Evolutionary conservation across 2,113 vertebrate genomes (phyloP).

Genomic region (Nothobranchius kuhntae): DNA sequence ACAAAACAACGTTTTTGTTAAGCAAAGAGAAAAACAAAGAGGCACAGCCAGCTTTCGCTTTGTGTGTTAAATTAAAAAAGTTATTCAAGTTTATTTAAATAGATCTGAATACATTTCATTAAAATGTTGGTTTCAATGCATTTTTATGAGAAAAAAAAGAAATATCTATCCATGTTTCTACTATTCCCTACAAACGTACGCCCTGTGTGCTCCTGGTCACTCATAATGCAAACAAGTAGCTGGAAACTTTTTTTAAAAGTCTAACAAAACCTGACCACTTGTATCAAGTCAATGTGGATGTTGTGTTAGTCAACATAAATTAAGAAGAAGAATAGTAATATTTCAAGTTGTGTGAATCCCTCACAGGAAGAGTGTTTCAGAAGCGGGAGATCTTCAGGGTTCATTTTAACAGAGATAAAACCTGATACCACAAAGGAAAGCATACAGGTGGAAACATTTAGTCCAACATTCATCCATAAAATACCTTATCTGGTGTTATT

Average conservation of each 20-base stretch:
- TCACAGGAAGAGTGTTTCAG: not conserved
- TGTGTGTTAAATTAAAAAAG: not conserved
- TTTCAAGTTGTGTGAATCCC: not conserved
- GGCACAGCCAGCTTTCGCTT: not conserved
- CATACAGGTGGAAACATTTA: conserved; percentile 55
- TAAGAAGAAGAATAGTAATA: not conserved
- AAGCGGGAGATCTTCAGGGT: not conserved
- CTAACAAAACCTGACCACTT: too few species aligned
- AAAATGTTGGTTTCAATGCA: too few species aligned
- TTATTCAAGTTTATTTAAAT: not conserved
- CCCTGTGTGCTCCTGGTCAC: too few species aligned
- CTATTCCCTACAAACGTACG: too few species aligned
- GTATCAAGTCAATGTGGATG: too few species aligned
- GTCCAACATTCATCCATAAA: conserved; percentile 7
- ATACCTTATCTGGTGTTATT: conserved; percentile 4
- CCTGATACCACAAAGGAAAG: conserved; percentile 20
- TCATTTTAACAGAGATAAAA: conserved; percentile 9
- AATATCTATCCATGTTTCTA: too few species aligned
- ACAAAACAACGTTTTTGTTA: too few species aligned
- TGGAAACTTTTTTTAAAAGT: too few species aligned
- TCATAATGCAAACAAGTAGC: too few species aligned
- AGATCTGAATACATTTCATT: too few species aligned
- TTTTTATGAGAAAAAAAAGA: too few species aligned
- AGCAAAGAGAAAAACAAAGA: not conserved
- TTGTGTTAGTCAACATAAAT: too few species aligned